Percentiles rank a stretch among this genome's conserved stretches.
Conservation (phyloP, 2,888 invertebrate species). For the Mallateleia sp. region DNA sequence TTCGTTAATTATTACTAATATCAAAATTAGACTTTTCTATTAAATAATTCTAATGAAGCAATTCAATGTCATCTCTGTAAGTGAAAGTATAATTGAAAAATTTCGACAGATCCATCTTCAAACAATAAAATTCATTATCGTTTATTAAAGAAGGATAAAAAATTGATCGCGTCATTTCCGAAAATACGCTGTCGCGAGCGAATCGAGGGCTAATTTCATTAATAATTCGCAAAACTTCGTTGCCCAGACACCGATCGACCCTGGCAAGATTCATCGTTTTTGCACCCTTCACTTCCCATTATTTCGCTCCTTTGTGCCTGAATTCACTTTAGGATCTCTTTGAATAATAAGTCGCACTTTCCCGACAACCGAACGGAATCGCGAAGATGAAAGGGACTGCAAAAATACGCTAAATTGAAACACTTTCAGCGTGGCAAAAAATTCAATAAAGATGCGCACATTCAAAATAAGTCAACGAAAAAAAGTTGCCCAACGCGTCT, state of each 20-base stretch:
- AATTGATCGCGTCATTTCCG: no score
- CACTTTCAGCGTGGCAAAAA: constrained; percentile 48
- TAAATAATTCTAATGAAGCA: no score
- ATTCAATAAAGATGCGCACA: constrained; percentile 16
- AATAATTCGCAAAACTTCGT: no score
- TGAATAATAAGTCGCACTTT: constrained; percentile 63
- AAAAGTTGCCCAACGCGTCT: background rate
- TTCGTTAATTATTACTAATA: no score
- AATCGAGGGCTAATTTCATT: no score
- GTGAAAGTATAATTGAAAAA: no score
- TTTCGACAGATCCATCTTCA: no score
- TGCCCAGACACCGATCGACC: constrained; percentile 23
- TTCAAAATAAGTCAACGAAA: background rate
- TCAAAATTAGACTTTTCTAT: no score
- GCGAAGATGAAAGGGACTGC: constrained; percentile 59
- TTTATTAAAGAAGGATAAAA: no score
- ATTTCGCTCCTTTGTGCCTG: constrained; percentile 44
- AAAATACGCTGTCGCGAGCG: no score
- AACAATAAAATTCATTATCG: no score
- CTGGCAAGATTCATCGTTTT: constrained; percentile 45
- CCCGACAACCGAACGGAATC: constrained; percentile 40
- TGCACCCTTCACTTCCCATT: constrained; percentile 47
- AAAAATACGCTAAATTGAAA: constrained; percentile 58
- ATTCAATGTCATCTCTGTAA: no score
- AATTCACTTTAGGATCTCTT: constrained; percentile 57